These are phyloP conservation scores for Platygyra sinensis DNA, from an alignment of 64 coral and sea anemone genomes.

Conservation along the genomic window DNA sequence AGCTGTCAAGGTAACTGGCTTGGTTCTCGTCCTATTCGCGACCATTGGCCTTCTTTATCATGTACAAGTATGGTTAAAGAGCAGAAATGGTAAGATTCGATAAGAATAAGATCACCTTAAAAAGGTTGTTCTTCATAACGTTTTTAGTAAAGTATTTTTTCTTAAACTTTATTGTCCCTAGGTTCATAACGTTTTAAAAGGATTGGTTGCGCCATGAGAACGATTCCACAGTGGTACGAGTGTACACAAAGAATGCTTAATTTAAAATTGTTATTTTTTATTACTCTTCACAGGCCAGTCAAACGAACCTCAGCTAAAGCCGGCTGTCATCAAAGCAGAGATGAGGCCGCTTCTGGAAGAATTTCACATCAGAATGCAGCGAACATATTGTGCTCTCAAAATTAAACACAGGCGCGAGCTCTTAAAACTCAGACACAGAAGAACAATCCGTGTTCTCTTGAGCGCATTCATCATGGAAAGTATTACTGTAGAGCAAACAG, in stretches of 20 bases:
- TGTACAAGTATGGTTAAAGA: not conserved
- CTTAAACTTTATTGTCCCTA: too few species aligned
- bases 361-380: not conserved
- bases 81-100: not conserved
- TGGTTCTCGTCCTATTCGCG: not conserved
- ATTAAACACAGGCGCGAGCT: conserved; percentile 27
- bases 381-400: conserved; percentile 7
- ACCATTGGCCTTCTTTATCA: not conserved
- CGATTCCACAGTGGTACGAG: too few species aligned
- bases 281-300: not conserved
- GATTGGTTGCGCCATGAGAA: too few species aligned
- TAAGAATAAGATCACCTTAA: too few species aligned
- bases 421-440: not conserved
- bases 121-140: too few species aligned
- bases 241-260: not conserved
- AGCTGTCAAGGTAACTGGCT: not conserved
- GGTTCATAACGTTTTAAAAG: too few species aligned
- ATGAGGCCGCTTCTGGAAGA: conserved; percentile 12
- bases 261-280: not conserved
- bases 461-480: too few species aligned
- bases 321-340: not conserved
- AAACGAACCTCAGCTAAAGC: not conserved
- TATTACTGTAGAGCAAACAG: too few species aligned
- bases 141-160: too few species aligned
- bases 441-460: not conserved